A percentile compares a stretch with the other conserved stretches of the same genome.
phyloP scores from a whole-genome alignment of 2,888 invertebrate species.

The Parasteatoda lunata region DNA sequence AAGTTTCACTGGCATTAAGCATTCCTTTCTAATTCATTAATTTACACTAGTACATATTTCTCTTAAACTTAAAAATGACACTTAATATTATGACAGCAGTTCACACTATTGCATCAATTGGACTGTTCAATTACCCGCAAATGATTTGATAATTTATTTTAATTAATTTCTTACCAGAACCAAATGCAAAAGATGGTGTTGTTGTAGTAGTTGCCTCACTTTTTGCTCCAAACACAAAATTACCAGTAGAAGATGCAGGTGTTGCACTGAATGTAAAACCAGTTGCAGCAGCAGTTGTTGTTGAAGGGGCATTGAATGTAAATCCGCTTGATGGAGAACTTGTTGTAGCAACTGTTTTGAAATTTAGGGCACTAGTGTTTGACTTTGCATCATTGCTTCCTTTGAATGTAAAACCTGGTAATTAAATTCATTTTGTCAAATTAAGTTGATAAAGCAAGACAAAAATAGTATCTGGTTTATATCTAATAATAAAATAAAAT shows the following conservation, averaged over 20 bases:
- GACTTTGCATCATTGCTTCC: constrained; percentile 20
- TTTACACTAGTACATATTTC: too few species aligned
- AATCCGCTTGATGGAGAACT: constrained; percentile 19
- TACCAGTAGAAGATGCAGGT: constrained; percentile 5
- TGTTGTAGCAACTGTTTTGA: constrained; percentile 6
- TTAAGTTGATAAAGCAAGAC: not conserved
- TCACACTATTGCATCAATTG: too few species aligned
- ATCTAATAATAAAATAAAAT: not conserved
- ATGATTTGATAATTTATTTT: too few species aligned
- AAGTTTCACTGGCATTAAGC: too few species aligned
- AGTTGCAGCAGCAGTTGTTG: constrained; percentile 21
- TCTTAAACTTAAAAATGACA: too few species aligned
- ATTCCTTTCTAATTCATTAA: too few species aligned
- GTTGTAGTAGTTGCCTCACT: constrained; percentile 4
- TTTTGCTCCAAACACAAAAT: not conserved
- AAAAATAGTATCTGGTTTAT: not conserved
- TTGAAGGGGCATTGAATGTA: constrained; percentile 19
- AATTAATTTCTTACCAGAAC: constrained; percentile 24
- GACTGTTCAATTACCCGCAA: too few species aligned
- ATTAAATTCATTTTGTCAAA: not conserved
- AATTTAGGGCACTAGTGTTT: constrained; percentile 13
- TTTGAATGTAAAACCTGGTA: constrained; percentile 39
- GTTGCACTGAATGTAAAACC: constrained; percentile 37
- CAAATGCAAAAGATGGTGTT: constrained; percentile 36
- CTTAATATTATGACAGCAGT: too few species aligned